Evolutionary conservation across 2,113 vertebrate species (phyloP).

Genomic region (Xenopus laevis): DNA sequence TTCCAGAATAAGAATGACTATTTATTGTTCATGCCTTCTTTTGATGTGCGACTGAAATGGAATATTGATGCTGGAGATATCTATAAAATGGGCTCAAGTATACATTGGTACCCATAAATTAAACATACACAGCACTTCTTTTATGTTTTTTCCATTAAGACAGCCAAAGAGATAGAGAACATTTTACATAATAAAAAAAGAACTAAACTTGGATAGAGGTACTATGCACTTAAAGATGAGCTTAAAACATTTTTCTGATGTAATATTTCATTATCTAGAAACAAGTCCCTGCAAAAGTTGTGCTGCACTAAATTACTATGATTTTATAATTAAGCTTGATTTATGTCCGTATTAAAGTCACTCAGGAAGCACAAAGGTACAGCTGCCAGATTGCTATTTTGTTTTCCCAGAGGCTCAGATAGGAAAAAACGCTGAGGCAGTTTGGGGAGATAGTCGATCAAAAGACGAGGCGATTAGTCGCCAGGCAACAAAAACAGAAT

Average conservation of each 20-base stretch:
- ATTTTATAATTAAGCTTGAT: not conserved
- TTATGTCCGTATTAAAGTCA: no score
- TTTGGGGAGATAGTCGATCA: no score
- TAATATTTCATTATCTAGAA: not conserved
- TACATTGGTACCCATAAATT: slow-evolving; percentile 43
- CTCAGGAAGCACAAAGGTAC: not conserved
- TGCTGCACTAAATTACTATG: not conserved
- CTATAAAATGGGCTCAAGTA: slow-evolving; percentile 22
- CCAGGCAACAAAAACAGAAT: no score
- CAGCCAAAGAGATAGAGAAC: not conserved
- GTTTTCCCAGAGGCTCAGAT: no score
- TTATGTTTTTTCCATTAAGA: slow-evolving; percentile 40
- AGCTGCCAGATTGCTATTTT: no score
- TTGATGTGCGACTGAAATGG: slow-evolving; percentile 22
- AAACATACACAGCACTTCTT: slow-evolving; percentile 32
- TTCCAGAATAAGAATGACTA: slow-evolving; percentile 11
- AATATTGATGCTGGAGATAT: not conserved
- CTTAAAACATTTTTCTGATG: not conserved
- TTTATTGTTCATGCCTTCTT: slow-evolving; percentile 24
- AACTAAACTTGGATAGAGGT: not conserved
- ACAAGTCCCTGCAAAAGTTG: not conserved
- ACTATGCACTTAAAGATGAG: not conserved
- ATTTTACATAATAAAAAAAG: not conserved
- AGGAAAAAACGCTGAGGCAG: no score
- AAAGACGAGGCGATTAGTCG: no score